These are phyloP conservation scores for Accipiter virgatus DNA, from an alignment of 2,113 vertebrate genomes.

Conservation along the genomic window DNA sequence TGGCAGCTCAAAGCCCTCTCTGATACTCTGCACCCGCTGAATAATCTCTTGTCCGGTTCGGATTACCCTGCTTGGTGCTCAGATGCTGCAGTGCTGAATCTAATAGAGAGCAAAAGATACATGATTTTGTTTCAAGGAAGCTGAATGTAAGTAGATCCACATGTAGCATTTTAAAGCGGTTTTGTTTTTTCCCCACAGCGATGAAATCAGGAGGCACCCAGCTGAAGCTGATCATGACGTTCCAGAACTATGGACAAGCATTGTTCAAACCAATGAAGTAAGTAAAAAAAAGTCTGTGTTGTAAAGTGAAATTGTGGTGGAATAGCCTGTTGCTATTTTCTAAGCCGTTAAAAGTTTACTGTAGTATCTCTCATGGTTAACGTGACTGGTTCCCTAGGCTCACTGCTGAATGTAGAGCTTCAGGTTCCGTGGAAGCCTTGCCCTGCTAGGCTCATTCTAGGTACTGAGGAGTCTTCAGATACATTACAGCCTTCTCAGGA, in stretches of 20 bases:
- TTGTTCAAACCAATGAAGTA: slow-evolving; percentile 99
- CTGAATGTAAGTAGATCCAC: neutral
- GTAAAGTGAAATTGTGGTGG: neutral
- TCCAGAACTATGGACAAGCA: slow-evolving; percentile 98
- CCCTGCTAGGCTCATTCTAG: neutral
- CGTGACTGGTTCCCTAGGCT: neutral
- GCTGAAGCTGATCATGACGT: slow-evolving; percentile 98
- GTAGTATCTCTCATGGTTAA: neutral
- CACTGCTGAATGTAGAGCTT: neutral
- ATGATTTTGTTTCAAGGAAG: neutral
- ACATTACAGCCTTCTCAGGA: neutral
- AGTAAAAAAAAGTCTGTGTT: slow-evolving; percentile 58
- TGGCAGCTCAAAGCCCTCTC: neutral
- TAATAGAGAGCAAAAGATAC: neutral
- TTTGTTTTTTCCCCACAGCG: slow-evolving; percentile 73
- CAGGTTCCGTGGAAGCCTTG: neutral
- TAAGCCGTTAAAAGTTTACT: neutral
- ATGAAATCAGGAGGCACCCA: slow-evolving; percentile 99
- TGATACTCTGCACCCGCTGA: neutral
- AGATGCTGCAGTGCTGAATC: neutral
- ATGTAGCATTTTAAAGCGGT: neutral
- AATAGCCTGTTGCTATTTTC: neutral
- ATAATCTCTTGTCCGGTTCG: neutral
- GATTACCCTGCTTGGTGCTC: neutral
- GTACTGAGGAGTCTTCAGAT: neutral